Percentiles rank a stretch among this genome's conserved stretches.
These are phyloP conservation scores for Momotus momota DNA, from an alignment of 2,797 vertebrate species.

Conservation along the genomic window DNA sequence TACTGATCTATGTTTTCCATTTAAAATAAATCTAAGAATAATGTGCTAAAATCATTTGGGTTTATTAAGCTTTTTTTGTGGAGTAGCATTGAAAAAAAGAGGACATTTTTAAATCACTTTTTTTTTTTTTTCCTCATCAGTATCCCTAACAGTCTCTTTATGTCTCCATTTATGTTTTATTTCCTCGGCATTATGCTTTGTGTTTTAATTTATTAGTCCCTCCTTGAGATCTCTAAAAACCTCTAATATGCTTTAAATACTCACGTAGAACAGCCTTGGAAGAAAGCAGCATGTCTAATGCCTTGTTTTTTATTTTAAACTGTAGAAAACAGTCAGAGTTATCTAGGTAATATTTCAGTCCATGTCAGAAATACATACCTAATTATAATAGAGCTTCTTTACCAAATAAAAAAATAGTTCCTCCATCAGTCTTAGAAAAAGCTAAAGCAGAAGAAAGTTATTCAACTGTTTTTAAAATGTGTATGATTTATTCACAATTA, in stretches of 20 bases:
- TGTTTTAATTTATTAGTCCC: neutral
- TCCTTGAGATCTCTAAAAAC: neutral
- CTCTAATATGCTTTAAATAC: neutral
- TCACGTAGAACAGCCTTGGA: neutral
- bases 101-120: no score
- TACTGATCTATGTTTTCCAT: neutral
- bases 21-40: constrained; percentile 2
- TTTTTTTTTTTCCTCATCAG: neutral
- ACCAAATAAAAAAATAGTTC: neutral
- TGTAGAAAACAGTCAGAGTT: neutral
- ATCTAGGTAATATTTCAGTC: neutral
- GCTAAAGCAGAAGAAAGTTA: constrained; percentile 25
- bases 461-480: constrained; percentile 6
- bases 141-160: neutral
- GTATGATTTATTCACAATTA: neutral
- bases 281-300: neutral
- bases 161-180: neutral
- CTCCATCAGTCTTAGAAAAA: constrained; percentile 4
- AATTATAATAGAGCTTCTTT: neutral
- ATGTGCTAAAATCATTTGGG: neutral
- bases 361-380: neutral
- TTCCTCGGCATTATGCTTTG: neutral
- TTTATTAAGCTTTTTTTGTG: neutral
- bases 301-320: neutral
- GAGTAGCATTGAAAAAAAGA: neutral